Evolutionary conservation across 2,797 vertebrate species (phyloP), one percentile per base, ranked within the genome.

Genomic region (Phoeniculus purpureus): DNA sequence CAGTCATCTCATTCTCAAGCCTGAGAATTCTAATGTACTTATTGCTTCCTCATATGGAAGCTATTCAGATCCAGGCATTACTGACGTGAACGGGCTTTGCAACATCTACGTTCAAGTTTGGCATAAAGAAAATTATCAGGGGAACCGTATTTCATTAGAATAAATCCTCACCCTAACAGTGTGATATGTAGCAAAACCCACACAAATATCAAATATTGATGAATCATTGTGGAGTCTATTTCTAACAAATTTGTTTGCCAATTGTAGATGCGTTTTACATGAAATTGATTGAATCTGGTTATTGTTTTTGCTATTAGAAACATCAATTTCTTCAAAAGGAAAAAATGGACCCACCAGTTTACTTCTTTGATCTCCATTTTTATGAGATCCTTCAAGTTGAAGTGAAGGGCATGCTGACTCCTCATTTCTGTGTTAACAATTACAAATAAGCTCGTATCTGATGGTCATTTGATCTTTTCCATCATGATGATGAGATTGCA

Each of bases 41-140:
- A 2, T 17, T 86, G 54, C 81, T 90, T 81, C 21, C 61, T 89
- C 95, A 94, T 94, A 87, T 93, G 90, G 81, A 94, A 95, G 43
- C 29, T 19, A 92, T 94, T 93, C 64, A 45, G 7, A 86, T 68
- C 37, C 84, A 88, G 58, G 21, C 74, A 85, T 64, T 90, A 76
- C 17, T 81, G 71, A 86, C 82, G 47, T 65, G 74, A 94, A 81
- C 17, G 65, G 19, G 32, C 60, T 88, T 93, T 86, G 51, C 16
- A 77, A 81, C 92, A 91, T 62, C 78, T 61, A 51, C 70, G 70
- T 89, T 81, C 48, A 79, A 88, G 61, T 60, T 81, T 60, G 25
- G 19, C 52, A 43, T 61, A 55, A 73, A 91, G 54, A 67, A 66
- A 93, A 80, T 82, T 9, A 22, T 7, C 31, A 86, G 25, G 10